These are phyloP conservation scores for Anabacerthia variegaticeps DNA, from an alignment of 2,797 vertebrate species.

Conservation along the genomic window DNA sequence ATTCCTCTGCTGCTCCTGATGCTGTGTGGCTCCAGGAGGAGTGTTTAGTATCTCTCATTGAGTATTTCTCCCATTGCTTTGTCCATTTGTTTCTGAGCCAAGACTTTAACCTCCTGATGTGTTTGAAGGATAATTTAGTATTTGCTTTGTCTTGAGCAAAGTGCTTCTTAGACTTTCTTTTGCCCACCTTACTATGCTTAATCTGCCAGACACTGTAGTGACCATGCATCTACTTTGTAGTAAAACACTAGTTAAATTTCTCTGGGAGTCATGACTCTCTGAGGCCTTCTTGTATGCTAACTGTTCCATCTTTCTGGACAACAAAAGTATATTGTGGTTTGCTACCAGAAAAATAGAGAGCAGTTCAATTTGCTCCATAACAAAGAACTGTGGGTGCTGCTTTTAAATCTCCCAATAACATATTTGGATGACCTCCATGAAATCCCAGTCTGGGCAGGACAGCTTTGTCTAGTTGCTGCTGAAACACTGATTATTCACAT, in stretches of 20 bases:
- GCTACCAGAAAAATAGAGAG: not conserved
- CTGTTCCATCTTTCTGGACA: not conserved
- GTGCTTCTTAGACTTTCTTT: not conserved
- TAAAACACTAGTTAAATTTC: not conserved
- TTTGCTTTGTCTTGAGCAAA: not conserved
- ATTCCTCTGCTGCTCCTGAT: not conserved
- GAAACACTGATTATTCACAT: not conserved
- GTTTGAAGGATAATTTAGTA: not conserved
- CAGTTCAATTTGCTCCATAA: not conserved
- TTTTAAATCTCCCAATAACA: not conserved
- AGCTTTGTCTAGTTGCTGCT: not conserved
- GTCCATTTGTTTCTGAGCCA: not conserved
- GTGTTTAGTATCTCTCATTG: not conserved
- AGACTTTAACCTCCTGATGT: not conserved
- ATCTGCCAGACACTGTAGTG: not conserved
- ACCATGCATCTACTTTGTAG: not conserved
- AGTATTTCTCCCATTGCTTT: not conserved
- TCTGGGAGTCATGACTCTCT: not conserved
- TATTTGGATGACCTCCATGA: slow-evolving; percentile 19
- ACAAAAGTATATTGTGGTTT: not conserved
- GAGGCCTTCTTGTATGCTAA: not conserved
- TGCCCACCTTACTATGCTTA: not conserved
- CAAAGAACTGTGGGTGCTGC: not conserved
- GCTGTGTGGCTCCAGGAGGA: not conserved
- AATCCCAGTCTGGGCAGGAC: not conserved